Percentiles rank a stretch among this genome's conserved stretches.
These are phyloP conservation scores for Drosophila pseudotakahashii DNA, from an alignment of 2,888 invertebrate genomes.

Conservation along the genomic window DNA sequence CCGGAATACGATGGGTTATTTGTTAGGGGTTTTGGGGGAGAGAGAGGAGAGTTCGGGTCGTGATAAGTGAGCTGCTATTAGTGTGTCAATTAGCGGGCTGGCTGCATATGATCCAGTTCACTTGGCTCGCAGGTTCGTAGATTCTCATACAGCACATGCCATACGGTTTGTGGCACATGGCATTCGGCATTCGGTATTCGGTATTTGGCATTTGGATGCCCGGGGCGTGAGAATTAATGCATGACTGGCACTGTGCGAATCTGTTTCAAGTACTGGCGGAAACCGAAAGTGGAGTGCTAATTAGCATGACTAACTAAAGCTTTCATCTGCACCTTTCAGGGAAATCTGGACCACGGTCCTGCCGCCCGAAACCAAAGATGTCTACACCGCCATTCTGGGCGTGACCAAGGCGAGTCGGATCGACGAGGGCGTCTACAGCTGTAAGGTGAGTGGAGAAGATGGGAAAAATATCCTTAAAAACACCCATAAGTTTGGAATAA, in stretches of 20 bases:
- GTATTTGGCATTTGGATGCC: conserved; percentile 22
- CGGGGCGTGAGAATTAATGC: conserved; percentile 61
- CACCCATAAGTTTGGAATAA: too few relatives aligned
- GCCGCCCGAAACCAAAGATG: conserved; percentile 83
- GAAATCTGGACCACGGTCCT: conserved; percentile 88
- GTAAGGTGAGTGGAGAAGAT: too few relatives aligned
- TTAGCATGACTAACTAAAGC: conserved; percentile 45
- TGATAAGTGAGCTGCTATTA: conserved; percentile 75
- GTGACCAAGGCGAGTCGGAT: conserved; percentile 88
- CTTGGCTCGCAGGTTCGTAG: conserved; percentile 15
- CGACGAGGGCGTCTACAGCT: conserved; percentile 92
- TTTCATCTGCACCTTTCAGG: conserved; percentile 82
- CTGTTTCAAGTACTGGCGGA: conserved; percentile 45
- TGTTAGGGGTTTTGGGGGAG: conserved; percentile 4
- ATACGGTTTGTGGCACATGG: conserved; percentile 1
- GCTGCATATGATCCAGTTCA: conserved; percentile 62
- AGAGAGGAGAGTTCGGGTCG: conserved; percentile 5
- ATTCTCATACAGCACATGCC: not conserved
- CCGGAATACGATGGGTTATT: conserved; percentile 1
- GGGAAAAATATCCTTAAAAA: too few relatives aligned
- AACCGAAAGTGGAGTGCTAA: conserved; percentile 62
- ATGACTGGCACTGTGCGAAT: conserved; percentile 36
- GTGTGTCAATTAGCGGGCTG: conserved; percentile 71
- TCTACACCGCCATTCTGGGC: conserved; percentile 88
- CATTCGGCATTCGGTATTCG: conserved; percentile 7